Evolutionary conservation across 1,140 invertebrate genomes (phyloP).

Genomic region (Sipha flava): DNA sequence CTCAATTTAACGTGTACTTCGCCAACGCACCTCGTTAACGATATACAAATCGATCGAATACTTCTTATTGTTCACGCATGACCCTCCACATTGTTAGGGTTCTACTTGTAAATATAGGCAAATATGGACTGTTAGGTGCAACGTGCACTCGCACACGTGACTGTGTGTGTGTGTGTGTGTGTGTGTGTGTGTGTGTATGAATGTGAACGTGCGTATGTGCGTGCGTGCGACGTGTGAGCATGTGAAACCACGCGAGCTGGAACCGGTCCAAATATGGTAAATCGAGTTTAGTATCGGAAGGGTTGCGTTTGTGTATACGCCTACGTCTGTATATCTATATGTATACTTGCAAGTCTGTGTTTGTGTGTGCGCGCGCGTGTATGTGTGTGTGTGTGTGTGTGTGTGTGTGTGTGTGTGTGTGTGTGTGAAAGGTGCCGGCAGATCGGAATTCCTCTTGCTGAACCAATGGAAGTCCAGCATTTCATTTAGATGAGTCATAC

Average conservation of each 20-base stretch:
- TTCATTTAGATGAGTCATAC: conserved; percentile 19
- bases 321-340: background rate
- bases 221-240: background rate
- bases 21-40: conserved; percentile 17
- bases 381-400: background rate
- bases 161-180: too few relatives aligned
- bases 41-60: conserved; percentile 13
- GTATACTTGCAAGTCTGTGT: background rate
- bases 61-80: background rate
- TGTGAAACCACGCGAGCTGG: background rate
- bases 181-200: too few relatives aligned
- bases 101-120: background rate
- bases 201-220: too few relatives aligned
- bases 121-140: conserved; percentile 4
- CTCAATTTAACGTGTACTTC: too few relatives aligned
- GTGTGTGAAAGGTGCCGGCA: conserved; percentile 20
- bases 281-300: conserved; percentile 21
- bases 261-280: conserved; percentile 27
- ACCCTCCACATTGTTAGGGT: background rate
- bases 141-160: too few relatives aligned
- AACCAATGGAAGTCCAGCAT: conserved; percentile 14
- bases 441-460: conserved; percentile 23
- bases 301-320: conserved; percentile 5
- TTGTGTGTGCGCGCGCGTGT: background rate
- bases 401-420: background rate